Evolutionary conservation across 2,113 vertebrate genomes (phyloP).

Genomic region (Lontra canadensis): DNA sequence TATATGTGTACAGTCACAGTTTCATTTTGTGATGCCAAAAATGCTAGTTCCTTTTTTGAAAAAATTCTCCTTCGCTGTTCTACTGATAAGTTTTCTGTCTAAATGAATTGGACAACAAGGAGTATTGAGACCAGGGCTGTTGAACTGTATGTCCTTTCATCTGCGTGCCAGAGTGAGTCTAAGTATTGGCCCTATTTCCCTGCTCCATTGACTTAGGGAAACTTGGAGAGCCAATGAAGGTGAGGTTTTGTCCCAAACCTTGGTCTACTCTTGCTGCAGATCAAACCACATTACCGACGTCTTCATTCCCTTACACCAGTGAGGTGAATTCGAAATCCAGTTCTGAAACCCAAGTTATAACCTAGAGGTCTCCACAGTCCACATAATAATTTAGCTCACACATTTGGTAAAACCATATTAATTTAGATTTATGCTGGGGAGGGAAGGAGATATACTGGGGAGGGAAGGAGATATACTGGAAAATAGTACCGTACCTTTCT

Average conservation of each 20-base stretch:
- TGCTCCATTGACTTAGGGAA: neutral
- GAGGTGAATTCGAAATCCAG: conserved; percentile 14
- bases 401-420: neutral
- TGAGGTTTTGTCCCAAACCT: neutral
- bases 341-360: conserved; percentile 10
- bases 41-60: neutral
- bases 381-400: neutral
- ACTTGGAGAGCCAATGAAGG: neutral
- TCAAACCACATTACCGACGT: neutral
- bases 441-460: neutral
- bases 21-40: conserved; percentile 20
- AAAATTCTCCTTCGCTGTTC: neutral
- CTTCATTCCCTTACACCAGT: neutral
- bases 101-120: neutral
- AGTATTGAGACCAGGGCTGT: neutral
- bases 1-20: neutral
- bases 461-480: neutral
- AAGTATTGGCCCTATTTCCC: neutral
- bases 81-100: neutral
- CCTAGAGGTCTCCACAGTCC: neutral
- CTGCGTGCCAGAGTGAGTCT: neutral
- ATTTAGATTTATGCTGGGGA: conserved; percentile 36
- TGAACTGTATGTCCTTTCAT: neutral
- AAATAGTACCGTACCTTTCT: conserved; percentile 47
- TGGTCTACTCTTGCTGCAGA: neutral